These are phyloP conservation scores for Arctopsyche grandis DNA, from an alignment of 1,140 invertebrate genomes.

Conservation along the genomic window DNA sequence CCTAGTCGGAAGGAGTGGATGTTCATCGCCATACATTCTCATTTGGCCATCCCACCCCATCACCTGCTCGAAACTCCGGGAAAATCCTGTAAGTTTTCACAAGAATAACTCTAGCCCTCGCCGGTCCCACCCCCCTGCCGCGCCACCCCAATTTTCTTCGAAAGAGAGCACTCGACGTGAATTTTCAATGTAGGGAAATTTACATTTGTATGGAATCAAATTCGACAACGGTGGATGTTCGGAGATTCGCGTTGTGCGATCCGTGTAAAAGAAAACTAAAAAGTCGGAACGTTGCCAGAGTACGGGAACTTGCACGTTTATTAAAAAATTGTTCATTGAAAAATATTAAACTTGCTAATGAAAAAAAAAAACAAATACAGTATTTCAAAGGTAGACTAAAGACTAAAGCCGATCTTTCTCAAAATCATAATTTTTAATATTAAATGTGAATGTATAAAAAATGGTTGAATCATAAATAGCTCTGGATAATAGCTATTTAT, in stretches of 20 bases:
- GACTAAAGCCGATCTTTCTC: too few relatives aligned
- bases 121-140: not conserved
- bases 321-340: not conserved
- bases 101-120: not conserved
- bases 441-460: too few relatives aligned
- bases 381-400: too few relatives aligned
- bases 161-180: slow-evolving; percentile 13
- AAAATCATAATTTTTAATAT: too few relatives aligned
- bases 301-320: not conserved
- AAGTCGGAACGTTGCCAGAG: not conserved
- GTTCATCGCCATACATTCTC: slow-evolving; percentile 41
- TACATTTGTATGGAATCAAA: slow-evolving; percentile 43
- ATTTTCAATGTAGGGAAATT: slow-evolving; percentile 47
- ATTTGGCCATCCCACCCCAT: slow-evolving; percentile 10
- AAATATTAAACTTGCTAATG: too few relatives aligned
- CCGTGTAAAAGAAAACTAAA: too few relatives aligned
- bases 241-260: not conserved
- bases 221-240: slow-evolving; percentile 30
- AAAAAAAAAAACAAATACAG: too few relatives aligned
- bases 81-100: not conserved
- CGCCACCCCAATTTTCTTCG: slow-evolving; percentile 11
- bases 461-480: too few relatives aligned
- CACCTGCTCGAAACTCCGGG: not conserved
- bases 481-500: too few relatives aligned
- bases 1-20: slow-evolving; percentile 21